Evolutionary conservation across 2,797 vertebrate genomes (phyloP), one percentile per base, ranked within the genome.

Genomic region (Pagetopsis macropterus): DNA sequence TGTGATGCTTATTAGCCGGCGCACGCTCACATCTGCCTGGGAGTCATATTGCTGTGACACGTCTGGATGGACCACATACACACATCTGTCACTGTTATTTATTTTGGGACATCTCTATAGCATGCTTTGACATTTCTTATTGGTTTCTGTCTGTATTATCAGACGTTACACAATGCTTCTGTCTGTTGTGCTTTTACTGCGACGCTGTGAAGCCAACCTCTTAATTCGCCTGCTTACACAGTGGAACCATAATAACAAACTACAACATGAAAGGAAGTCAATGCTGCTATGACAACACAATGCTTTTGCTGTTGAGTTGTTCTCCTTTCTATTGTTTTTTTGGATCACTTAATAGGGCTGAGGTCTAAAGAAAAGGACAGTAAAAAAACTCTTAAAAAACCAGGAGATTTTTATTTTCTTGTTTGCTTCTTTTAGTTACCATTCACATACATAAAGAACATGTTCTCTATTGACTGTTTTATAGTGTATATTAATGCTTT

Each of bases 111-210:
- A 67, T 61, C 59, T 51, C 31, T 12, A 19, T 50, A 64, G 79
- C 73, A 74, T 67, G 61, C 76, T 76, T 71, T 84, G 87, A 91
- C 87, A 90, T 90, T 87, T 91, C 69, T 72, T 33, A 41, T 70
- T 82, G 74, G 62, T 89, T 91, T 87, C 79, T 52, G 74, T 85
- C 83, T 81, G 70, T 78, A 86, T 90, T 88, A 87, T 89, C 73
- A 83, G 73, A 78, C 73, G 48, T 70, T 79, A 76, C 67, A 60
- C 72, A 73, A 74, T 13, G 23, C 45, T 80, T 56, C 83, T 75
- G 69, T 84, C 80, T 77, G 75, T 71, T 72, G 67, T 31, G 19
- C 80, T 86, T 74, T 75, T 84, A 64, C 77, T 72, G 51, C 55
- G 52, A 58, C 62, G 44, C 75, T 84, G 65, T 37, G 72, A 88